phyloP scores from a whole-genome alignment of 1,140 invertebrate species.

The Neomicropteryx cornuta region DNA sequence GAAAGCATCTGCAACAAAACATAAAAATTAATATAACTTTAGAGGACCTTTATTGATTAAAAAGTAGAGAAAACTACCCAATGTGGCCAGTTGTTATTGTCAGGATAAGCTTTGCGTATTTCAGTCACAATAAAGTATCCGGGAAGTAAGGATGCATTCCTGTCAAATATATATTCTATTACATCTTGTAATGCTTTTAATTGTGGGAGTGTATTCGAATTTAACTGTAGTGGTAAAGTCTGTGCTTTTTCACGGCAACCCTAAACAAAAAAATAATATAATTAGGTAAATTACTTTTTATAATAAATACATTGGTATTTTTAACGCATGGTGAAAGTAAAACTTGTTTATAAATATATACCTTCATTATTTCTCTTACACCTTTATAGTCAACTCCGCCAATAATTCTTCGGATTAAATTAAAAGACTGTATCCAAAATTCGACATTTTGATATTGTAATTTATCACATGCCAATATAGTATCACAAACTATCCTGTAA shows the following conservation, averaged over 20 bases:
- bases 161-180: constrained; percentile 81
- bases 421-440: constrained; percentile 84
- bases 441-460: constrained; percentile 63
- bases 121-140: constrained; percentile 93
- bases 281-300: constrained; percentile 7
- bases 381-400: constrained; percentile 92
- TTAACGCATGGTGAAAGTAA: no score
- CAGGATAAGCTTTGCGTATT: constrained; percentile 77
- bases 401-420: constrained; percentile 75
- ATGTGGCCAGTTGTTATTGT: constrained; percentile 75
- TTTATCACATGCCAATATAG: constrained; percentile 68
- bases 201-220: constrained; percentile 69
- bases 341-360: constrained; percentile 24
- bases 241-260: constrained; percentile 79
- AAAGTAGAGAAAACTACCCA: constrained; percentile 51
- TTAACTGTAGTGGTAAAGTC: constrained; percentile 60
- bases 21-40: constrained; percentile 7
- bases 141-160: constrained; percentile 83
- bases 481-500: constrained; percentile 73
- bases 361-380: constrained; percentile 85
- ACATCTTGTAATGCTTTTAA: constrained; percentile 69
- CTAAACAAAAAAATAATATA: constrained; percentile 33
- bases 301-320: constrained; percentile 6
- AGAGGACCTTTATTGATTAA: background rate
- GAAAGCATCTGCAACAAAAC: constrained; percentile 60